Percentiles rank a stretch among this genome's conserved stretches.
Conservation (phyloP, 2,113 vertebrate species). For the Trogon surrucura region DNA sequence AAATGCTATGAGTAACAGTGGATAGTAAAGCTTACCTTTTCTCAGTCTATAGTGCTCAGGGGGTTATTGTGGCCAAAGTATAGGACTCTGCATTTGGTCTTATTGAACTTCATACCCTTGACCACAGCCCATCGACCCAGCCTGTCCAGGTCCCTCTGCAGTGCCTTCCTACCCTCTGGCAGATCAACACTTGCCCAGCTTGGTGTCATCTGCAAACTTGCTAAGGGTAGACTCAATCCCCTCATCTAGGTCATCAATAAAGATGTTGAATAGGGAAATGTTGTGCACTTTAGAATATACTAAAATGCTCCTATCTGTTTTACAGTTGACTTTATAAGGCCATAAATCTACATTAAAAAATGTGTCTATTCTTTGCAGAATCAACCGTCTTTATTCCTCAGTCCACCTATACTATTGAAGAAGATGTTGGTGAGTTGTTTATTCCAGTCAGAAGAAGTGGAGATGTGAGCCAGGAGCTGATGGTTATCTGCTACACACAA, state of each 20-base stretch:
- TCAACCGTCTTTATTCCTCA: slow-evolving; percentile 93
- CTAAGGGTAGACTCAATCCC: too few relatives aligned
- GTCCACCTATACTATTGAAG: slow-evolving; percentile 82
- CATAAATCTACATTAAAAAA: background rate
- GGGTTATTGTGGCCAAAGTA: too few relatives aligned
- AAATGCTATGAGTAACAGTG: background rate
- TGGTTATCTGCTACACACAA: slow-evolving; percentile 92
- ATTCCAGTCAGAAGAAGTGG: slow-evolving; percentile 90
- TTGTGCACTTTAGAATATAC: background rate
- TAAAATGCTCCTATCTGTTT: background rate
- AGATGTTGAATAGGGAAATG: too few relatives aligned
- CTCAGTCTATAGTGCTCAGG: background rate
- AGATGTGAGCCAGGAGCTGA: slow-evolving; percentile 89
- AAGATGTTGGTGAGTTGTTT: slow-evolving; percentile 89
- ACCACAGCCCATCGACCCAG: too few relatives aligned
- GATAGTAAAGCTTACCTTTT: background rate
- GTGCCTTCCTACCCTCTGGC: too few relatives aligned
- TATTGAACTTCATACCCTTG: too few relatives aligned
- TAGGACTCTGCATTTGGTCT: too few relatives aligned
- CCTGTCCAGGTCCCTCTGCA: too few relatives aligned
- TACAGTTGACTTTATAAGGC: background rate
- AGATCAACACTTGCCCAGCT: too few relatives aligned
- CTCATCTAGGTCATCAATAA: too few relatives aligned
- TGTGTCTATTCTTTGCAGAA: slow-evolving; percentile 77
- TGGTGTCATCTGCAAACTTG: too few relatives aligned